Evolutionary conservation across 2,113 vertebrate species (phyloP), one percentile per base, ranked within the genome.

Genomic region (Talpa occidentalis): DNA sequence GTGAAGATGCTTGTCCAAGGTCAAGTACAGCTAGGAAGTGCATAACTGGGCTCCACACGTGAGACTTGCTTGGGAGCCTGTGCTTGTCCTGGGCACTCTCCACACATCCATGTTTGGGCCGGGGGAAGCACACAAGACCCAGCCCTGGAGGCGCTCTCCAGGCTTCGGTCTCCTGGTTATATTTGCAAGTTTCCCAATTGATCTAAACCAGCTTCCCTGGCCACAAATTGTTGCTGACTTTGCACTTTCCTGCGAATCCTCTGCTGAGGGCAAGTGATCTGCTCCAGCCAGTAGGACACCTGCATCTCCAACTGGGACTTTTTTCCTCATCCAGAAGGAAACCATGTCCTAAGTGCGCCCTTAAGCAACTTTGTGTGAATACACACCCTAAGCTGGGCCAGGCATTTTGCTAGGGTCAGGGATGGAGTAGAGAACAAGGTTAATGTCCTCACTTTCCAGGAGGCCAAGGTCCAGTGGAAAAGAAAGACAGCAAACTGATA

Each of bases 401-500:
- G 42, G 42, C 42, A 69, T 62, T 95, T 89, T 93, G 73, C 86
- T 93, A 73, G 32, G 54, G 84, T 52, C 90, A 37, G 21, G 17
- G 28, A 86, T 26, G n/a, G n/a, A 90, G 16, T 66, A 90, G 76
- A 85, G 32, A 89, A 40, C 8, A 70, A 60, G 47, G 37, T 47
- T 42, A 60, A 47, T 59, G 73, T 66, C n/a, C 77, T 73, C 35
- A 14, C 47, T 56, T 40, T 9, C 40, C 40, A 72, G 40, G 11
- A 67, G 66, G 59, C 79, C 35, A 24, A 30, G 85, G 30, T 81
- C 47, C 74, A 74, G 7, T 37, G 47, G 40, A 44, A 8, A 86
- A 85, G 74, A 80, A 11, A 73, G 67, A 79, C 24, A 86, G 40
- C 32, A 69, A 24, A 82, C 19, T 62, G 59, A 56, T 66, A n/a